Evolutionary conservation across 2,797 vertebrate genomes (phyloP).

Genomic region (Discoglossus pictus): DNA sequence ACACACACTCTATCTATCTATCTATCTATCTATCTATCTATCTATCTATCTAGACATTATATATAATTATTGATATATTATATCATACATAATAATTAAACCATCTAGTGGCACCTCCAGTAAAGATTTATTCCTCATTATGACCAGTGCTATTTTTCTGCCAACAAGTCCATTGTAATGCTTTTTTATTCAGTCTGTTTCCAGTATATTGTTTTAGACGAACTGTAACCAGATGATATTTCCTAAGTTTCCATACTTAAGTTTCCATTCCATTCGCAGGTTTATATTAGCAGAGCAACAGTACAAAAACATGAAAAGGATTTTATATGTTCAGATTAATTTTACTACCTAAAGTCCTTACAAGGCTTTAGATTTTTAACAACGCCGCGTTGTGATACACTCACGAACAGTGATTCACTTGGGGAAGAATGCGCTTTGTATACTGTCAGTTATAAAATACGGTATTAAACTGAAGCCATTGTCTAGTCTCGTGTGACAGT

Average conservation of each 20-base stretch:
- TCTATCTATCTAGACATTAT: too few relatives aligned
- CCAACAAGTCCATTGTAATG: too few relatives aligned
- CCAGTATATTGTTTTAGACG: neutral
- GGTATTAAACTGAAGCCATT: constrained; percentile 3
- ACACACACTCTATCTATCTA: too few relatives aligned
- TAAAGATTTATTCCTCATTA: too few relatives aligned
- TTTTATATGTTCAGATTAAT: constrained; percentile 10
- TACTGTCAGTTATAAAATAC: constrained; percentile 4
- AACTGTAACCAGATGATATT: neutral
- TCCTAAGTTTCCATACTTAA: neutral
- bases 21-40: too few relatives aligned
- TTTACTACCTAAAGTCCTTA: neutral
- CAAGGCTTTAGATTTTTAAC: constrained; percentile 10
- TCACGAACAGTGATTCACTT: constrained; percentile 7
- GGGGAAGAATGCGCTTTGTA: constrained; percentile 15
- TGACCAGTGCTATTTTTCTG: too few relatives aligned
- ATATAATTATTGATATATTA: too few relatives aligned
- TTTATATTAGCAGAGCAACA: constrained; percentile 9
- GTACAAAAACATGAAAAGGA: neutral
- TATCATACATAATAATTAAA: too few relatives aligned
- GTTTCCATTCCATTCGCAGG: neutral
- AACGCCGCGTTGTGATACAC: neutral
- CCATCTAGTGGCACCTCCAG: too few relatives aligned
- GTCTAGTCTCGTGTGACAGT: too few relatives aligned
- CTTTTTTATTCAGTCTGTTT: neutral